phyloP scores from a whole-genome alignment of 2,797 vertebrate species.

The Lepilemur ruficaudatus region DNA sequence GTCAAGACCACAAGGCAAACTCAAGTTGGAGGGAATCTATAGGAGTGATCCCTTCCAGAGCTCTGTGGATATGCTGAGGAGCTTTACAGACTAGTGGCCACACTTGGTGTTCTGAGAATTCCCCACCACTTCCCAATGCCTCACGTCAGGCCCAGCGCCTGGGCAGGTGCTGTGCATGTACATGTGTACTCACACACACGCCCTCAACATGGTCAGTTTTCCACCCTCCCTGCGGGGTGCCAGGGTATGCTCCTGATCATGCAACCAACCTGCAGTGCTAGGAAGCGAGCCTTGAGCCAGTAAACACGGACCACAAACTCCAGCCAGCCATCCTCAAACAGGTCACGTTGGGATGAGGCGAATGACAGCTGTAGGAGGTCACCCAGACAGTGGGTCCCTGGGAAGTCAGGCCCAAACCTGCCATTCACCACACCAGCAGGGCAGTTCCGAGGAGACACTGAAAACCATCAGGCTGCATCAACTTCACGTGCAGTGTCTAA shows the following conservation, averaged over 20 bases:
- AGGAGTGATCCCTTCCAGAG: background rate
- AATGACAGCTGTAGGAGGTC: constrained; percentile 94
- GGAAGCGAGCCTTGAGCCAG: constrained; percentile 96
- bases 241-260: background rate
- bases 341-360: constrained; percentile 93
- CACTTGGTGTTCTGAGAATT: background rate
- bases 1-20: background rate
- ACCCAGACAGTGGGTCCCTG: constrained; percentile 91
- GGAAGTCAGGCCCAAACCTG: constrained; percentile 89
- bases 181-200: fast-evolving
- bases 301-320: constrained; percentile 94
- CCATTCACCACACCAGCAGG: constrained; percentile 82
- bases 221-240: background rate
- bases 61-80: background rate
- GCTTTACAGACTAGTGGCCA: background rate
- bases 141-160: background rate
- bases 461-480: constrained; percentile 26
- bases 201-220: background rate
- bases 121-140: background rate
- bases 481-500: background rate
- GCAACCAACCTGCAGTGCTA: constrained; percentile 91
- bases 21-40: background rate
- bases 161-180: background rate
- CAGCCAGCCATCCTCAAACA: constrained; percentile 93
- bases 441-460: constrained; percentile 90